phyloP scores from a whole-genome alignment of 2,797 vertebrate genomes.

The Amazona finschi region DNA sequence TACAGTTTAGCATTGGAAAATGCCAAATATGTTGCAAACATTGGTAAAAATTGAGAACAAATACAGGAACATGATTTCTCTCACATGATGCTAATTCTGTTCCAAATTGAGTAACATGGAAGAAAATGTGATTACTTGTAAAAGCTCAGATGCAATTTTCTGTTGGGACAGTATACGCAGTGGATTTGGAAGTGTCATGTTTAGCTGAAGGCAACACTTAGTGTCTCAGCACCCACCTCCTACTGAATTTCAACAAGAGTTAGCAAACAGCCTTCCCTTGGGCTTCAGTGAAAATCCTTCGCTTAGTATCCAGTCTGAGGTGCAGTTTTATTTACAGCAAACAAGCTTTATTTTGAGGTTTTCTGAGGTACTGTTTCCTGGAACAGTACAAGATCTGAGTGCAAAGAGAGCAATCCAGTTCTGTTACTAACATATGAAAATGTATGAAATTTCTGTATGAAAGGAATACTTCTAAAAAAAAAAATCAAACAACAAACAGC shows the following conservation, averaged over 20 bases:
- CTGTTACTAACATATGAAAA: background rate
- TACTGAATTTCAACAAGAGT: conserved; percentile 38
- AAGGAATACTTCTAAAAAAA: background rate
- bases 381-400: background rate
- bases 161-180: background rate
- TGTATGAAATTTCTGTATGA: background rate
- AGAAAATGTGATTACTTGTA: conserved; percentile 32
- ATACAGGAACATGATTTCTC: background rate
- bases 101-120: background rate
- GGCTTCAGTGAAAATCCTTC: conserved; percentile 28
- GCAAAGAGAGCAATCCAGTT: background rate
- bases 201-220: conserved; percentile 43
- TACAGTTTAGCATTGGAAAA: background rate
- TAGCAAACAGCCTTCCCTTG: conserved; percentile 54
- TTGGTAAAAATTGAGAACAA: background rate
- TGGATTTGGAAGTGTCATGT: conserved; percentile 27
- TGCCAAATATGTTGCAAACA: background rate
- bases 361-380: conserved; percentile 23
- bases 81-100: background rate
- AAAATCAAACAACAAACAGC: background rate
- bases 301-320: background rate
- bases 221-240: conserved; percentile 35
- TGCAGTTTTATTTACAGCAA: background rate
- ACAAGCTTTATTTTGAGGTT: background rate
- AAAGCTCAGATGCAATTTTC: background rate